Evolutionary conservation across 1,140 invertebrate genomes (phyloP).

Genomic region (Meloidogyne floridensis): DNA sequence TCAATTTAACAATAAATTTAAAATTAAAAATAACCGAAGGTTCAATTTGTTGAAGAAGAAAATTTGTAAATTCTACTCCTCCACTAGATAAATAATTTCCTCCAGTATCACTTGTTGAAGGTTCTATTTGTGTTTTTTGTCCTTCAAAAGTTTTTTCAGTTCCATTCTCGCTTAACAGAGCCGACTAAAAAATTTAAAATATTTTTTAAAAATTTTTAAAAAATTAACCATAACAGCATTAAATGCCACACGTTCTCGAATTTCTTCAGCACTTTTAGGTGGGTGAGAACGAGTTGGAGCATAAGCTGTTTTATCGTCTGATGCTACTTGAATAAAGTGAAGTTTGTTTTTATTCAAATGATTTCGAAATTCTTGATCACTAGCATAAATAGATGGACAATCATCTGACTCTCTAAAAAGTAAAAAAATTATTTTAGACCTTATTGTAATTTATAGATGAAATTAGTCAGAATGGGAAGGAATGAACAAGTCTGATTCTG

Average conservation of each 20-base stretch:
- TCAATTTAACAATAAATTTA: background rate
- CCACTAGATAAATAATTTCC: background rate
- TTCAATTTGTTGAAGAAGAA: constrained; percentile 3
- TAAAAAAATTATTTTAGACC: background rate
- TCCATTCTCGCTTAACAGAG: background rate
- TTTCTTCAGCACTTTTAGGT: background rate
- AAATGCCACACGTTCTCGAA: background rate
- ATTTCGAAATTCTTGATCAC: constrained; percentile 22
- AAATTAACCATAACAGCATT: constrained; percentile 3
- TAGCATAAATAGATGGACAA: constrained; percentile 17
- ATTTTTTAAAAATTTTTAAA: background rate
- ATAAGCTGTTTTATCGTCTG: background rate
- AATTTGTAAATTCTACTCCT: constrained; percentile 1
- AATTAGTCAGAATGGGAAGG: too few species aligned
- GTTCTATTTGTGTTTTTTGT: background rate
- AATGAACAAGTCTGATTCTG: too few species aligned
- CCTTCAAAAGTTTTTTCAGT: background rate
- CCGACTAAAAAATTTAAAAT: background rate
- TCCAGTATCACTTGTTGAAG: background rate
- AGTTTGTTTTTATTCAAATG: constrained; percentile 21
- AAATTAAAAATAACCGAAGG: background rate
- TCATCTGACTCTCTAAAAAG: constrained; percentile 24
- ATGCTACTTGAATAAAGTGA: background rate
- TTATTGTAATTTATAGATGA: too few species aligned
- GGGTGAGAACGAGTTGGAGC: background rate